These are phyloP conservation scores for Propithecus deckenii DNA, from an alignment of 2,797 vertebrate genomes.

Conservation along the genomic window DNA sequence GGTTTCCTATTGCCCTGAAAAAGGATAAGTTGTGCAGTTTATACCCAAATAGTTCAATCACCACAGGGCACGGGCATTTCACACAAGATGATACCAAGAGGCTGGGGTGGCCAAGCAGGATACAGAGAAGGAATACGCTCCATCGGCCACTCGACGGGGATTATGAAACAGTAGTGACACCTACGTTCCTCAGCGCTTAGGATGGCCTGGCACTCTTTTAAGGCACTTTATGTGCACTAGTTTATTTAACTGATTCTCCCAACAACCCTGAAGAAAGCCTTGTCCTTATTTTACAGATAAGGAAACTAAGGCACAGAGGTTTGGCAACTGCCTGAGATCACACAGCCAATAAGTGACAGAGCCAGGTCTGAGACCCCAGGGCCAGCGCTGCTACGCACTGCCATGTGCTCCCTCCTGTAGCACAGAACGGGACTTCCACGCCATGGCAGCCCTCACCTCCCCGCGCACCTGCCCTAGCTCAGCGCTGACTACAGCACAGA, in stretches of 20 bases:
- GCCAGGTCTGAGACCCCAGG: neutral
- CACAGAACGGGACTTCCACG: fast-evolving
- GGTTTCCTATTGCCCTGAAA: neutral
- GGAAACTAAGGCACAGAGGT: neutral
- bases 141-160: neutral
- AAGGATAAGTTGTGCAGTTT: neutral
- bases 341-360: neutral
- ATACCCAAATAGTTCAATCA: neutral
- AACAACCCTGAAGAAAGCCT: neutral
- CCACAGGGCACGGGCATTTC: neutral
- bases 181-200: neutral
- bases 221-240: neutral
- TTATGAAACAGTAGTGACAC: fast-evolving
- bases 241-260: neutral
- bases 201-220: neutral
- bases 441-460: neutral
- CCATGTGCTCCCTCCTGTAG: neutral
- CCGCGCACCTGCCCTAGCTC: neutral
- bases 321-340: neutral
- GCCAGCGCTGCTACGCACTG: neutral
- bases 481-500: neutral
- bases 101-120: neutral
- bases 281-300: neutral
- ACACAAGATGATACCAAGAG: neutral
- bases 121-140: neutral